Evolutionary conservation across 2,797 vertebrate genomes (phyloP).

Genomic region (Falco biarmicus): DNA sequence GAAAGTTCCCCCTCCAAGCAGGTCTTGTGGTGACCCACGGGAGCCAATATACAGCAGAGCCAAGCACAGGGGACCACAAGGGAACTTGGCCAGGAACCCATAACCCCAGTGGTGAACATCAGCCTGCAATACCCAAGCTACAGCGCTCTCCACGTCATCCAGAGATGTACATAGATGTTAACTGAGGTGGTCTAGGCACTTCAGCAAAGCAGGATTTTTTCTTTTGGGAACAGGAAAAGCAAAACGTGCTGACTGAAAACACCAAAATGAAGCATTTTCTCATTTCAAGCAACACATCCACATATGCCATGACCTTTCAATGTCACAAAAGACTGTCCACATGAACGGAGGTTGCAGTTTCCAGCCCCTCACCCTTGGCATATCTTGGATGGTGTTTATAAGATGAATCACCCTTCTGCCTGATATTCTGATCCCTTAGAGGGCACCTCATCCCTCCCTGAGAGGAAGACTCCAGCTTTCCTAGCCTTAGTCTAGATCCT

Average conservation of each 20-base stretch:
- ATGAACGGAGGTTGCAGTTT: not conserved
- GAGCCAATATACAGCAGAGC: not conserved
- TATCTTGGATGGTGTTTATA: not conserved
- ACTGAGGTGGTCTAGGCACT: not conserved
- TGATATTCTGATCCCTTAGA: not conserved
- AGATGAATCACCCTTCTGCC: not conserved
- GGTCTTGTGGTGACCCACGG: not conserved
- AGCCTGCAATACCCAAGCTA: not conserved
- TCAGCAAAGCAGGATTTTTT: not conserved
- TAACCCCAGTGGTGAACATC: not conserved
- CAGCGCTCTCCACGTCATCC: accelerated
- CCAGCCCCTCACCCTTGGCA: not conserved
- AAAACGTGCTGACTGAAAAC: not conserved
- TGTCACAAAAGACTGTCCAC: not conserved
- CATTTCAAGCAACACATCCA: not conserved
- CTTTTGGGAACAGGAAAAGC: not conserved
- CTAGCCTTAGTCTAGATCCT: not conserved
- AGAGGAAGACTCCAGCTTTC: not conserved
- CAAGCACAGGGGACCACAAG: not conserved
- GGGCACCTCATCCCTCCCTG: not conserved
- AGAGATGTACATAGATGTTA: not conserved
- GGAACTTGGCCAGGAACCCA: not conserved
- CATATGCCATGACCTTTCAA: not conserved
- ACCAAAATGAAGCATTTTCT: not conserved
- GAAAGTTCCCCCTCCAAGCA: not conserved